Base-by-base conservation (phyloP, 1,140 invertebrate species). In the Pseudomyrmex pallidus region DNA sequence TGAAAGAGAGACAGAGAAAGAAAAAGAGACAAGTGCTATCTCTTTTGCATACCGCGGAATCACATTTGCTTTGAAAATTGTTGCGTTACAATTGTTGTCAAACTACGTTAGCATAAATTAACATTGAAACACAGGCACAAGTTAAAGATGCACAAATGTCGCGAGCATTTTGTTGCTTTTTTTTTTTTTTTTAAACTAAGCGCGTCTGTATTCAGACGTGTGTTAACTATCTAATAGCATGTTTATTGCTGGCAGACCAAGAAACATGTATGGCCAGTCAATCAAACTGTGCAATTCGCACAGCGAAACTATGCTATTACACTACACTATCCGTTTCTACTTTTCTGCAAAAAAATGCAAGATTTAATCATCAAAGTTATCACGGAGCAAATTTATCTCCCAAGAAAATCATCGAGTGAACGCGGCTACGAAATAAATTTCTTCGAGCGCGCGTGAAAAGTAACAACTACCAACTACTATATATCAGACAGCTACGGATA, bases 341-440 rank as follows among this genome's bases (percentile, higher is more conserved):
- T 15, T 15, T 17, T 22, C 20, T 46, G 64, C 63, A 78, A 68
- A 78, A 67, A 57, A 35, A 35, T 35, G 35, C 35, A 35, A 35
- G 35, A 35, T 35, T 35, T 7, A 35, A 35, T 35, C 17, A 12
- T 67, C 12, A 52, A 12, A 46, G n/a, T 56, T 57, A 68, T 48
- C 17, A 57, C 13, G 10, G 17, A 15, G n/a, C 7, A 48, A 5
- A 57, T 20, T 57, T 25, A 52, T 66, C 48, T 22, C 20, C 13
- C n/a, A 9, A 66, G 48, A 22, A 63, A 50, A 67, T 77, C 20
- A 54, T 77, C 54, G 15, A 44, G 15, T 22, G 10, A 56, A 25
- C 2, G 22, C 48, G 35, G 35, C 35, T 13, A 2, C 0, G n/a
- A 22, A 22, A 64, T 52, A n/a, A 50, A 63, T 76, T 22, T 4